Evolutionary conservation across 2,113 vertebrate species (phyloP).

Genomic region (Tragelaphus scriptus): DNA sequence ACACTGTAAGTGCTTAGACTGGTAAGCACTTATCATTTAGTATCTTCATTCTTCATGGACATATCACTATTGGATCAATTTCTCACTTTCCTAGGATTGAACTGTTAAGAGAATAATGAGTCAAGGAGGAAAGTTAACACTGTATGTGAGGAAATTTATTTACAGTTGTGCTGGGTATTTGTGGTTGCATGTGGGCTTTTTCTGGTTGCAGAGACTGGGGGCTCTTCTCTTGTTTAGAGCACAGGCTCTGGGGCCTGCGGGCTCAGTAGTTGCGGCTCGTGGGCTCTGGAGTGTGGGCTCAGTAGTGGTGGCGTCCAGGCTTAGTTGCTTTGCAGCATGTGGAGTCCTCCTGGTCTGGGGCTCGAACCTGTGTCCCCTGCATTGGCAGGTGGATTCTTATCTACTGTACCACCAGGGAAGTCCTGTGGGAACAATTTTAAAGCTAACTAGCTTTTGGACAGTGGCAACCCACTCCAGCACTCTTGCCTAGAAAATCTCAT

Average conservation of each 20-base stretch:
- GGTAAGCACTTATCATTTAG: not conserved
- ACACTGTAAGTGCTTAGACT: not conserved
- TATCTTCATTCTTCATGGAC: not conserved
- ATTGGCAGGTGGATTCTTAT: not conserved
- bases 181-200: not conserved
- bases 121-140: not conserved
- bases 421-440: not conserved
- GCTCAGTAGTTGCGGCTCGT: not conserved
- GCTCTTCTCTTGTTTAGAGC: not conserved
- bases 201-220: not conserved
- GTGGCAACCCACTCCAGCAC: too few relatives aligned
- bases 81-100: not conserved
- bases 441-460: not conserved
- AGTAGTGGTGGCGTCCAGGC: not conserved
- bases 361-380: not conserved
- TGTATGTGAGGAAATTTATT: not conserved
- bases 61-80: not conserved
- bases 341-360: not conserved
- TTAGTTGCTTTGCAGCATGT: not conserved
- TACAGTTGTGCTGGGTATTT: not conserved
- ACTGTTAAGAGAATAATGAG: not conserved
- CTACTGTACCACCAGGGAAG: not conserved
- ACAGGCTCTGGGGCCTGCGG: not conserved
- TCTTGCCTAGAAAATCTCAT: too few relatives aligned
- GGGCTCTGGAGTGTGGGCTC: not conserved